Evolutionary conservation across 2,113 vertebrate species (phyloP), one percentile per base, ranked within the genome.

Genomic region (Motacilla tschutschensis): DNA sequence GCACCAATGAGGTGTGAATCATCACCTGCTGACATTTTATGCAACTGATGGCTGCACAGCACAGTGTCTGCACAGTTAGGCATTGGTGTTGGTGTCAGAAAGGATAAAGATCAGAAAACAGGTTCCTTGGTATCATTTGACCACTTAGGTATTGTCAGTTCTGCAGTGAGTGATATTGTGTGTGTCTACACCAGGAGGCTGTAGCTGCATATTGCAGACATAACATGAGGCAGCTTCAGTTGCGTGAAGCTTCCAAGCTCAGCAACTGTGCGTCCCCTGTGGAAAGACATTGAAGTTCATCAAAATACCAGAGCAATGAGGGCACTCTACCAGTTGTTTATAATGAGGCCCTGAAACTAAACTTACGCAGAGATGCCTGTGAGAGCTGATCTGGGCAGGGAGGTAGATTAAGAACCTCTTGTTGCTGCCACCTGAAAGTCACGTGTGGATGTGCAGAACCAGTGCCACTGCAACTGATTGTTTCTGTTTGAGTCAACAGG

Each of bases 1-100:
- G 51, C 59, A 81, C 57, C 78, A 84, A 20, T 36, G 89, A 82
- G 55, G 54, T 5, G 5, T 84, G 59, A 79, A 88, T 70, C 17
- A 50, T 90, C 85, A 94, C 79, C 90, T 92, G 81, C 63, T 93
- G 66, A 76, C 38, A 62, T 67, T 83, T 80, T 83, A 62, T 71
- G 85, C 71, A 69, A 16, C 50, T 41, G 66, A 62, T 6, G 38
- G 43, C 63, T 46, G n/a, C n/a, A 62, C 40, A 91, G 54, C 66
- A 81, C 65, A 54, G 3, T 67, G 38, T 75, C 50, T 83, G 58
- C 66, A 38, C 1, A 2, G 63, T 60, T 83, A 81, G 74, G 48
- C 11, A 21, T 17, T 73, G 38, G 62, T 69, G 11, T 69, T 2
- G 3, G 55, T 40, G n/a, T 59, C 67, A 67, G n/a, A 50, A 85